phyloP scores from a whole-genome alignment of 92 coral and sea anemone genomes.

The Palythoa grandis region DNA sequence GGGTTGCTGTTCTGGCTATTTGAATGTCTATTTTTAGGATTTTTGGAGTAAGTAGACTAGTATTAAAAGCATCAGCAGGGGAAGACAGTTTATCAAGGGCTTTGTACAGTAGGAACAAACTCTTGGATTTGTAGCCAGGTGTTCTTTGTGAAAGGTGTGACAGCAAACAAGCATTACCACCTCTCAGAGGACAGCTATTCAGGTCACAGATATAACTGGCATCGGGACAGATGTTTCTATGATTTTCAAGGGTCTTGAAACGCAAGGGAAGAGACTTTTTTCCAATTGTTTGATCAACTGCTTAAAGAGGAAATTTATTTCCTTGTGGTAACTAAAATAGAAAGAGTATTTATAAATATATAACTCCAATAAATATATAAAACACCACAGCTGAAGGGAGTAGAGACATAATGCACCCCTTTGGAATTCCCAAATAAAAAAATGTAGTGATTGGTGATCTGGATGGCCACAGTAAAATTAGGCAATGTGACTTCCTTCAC shows the following conservation, averaged over 20 bases:
- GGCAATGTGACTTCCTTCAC: no score
- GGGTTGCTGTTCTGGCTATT: neutral
- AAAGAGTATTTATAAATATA: neutral
- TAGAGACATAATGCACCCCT: no score
- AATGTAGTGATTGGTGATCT: no score
- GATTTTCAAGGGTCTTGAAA: neutral
- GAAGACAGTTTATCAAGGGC: neutral
- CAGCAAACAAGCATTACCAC: neutral
- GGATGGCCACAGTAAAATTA: no score
- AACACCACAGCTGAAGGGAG: no score
- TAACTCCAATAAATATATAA: no score
- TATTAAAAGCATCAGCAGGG: neutral
- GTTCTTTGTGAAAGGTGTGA: no score
- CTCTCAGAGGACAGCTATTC: neutral
- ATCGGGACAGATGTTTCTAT: neutral
- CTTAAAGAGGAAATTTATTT: neutral
- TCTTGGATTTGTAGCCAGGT: neutral
- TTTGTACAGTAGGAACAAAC: neutral
- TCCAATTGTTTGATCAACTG: neutral
- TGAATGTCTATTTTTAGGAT: neutral
- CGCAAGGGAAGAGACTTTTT: neutral
- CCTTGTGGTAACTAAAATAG: neutral
- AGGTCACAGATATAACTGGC: slow-evolving; percentile 16
- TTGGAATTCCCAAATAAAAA: no score
- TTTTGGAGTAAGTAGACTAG: neutral